These are phyloP conservation scores for Hanleya hanleyi DNA, from an alignment of 2,888 invertebrate species.

Conservation along the genomic window DNA sequence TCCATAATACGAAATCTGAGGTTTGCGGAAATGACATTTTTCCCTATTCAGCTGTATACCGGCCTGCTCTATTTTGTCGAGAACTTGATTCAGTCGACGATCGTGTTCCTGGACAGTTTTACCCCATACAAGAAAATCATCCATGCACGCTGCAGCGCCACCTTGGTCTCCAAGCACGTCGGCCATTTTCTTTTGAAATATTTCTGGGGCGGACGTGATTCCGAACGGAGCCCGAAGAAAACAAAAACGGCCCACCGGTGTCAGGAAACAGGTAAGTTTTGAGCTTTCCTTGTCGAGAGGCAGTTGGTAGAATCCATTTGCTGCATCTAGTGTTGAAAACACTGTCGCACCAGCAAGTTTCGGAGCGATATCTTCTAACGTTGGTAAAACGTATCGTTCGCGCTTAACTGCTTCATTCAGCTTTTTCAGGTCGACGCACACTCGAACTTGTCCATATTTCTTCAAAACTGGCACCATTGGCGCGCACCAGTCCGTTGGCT, in stretches of 20 bases:
- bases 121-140: too few species aligned
- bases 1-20: too few species aligned
- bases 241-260: conserved; percentile 27
- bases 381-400: conserved; percentile 28
- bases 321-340: conserved; percentile 30
- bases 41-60: too few species aligned
- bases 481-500: too few species aligned
- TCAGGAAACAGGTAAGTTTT: conserved; percentile 28
- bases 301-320: conserved; percentile 28
- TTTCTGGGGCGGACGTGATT: not conserved
- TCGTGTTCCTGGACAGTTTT: too few species aligned
- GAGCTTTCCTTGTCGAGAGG: conserved; percentile 20
- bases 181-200: too few species aligned
- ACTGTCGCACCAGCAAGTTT: conserved; percentile 22
- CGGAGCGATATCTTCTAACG: conserved; percentile 27
- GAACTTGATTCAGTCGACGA: too few species aligned
- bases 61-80: too few species aligned
- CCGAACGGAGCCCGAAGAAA: conserved; percentile 8
- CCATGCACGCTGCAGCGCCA: too few species aligned
- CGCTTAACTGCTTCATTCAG: conserved; percentile 29
- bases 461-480: conserved; percentile 40
- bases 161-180: too few species aligned
- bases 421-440: conserved; percentile 34
- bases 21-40: too few species aligned
- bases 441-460: conserved; percentile 22